These are phyloP conservation scores for Neopipo cinnamomea DNA, from an alignment of 2,113 vertebrate species.

Conservation along the genomic window DNA sequence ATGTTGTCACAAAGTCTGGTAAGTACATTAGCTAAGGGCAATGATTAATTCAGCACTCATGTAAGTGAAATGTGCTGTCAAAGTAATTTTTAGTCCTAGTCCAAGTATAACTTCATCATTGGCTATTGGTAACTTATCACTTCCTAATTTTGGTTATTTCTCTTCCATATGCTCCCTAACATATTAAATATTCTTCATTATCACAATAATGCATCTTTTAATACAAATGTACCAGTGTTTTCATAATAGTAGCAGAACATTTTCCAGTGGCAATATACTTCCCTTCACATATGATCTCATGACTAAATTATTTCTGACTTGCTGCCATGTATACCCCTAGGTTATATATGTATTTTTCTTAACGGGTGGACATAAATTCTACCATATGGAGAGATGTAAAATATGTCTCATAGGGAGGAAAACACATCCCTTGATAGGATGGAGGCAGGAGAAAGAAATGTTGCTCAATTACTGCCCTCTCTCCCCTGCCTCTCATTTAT, in stretches of 20 bases:
- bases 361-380: neutral
- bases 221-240: neutral
- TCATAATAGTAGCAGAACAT: neutral
- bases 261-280: neutral
- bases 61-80: conserved; percentile 19
- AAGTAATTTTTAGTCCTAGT: neutral
- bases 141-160: neutral
- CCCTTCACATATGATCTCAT: conserved; percentile 23
- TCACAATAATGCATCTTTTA: neutral
- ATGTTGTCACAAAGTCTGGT: conserved; percentile 26
- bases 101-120: conserved; percentile 7
- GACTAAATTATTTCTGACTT: conserved; percentile 28
- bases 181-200: neutral
- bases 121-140: neutral
- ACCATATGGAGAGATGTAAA: neutral
- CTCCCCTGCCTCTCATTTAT: neutral
- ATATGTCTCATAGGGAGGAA: neutral
- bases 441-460: neutral
- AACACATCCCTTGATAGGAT: neutral
- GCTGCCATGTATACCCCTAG: neutral
- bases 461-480: neutral
- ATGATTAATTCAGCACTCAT: conserved; percentile 8
- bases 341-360: conserved; percentile 9
- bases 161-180: neutral
- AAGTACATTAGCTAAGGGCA: conserved; percentile 5